phyloP scores from a whole-genome alignment of 2,113 vertebrate species.

The Sylvia atricapilla region DNA sequence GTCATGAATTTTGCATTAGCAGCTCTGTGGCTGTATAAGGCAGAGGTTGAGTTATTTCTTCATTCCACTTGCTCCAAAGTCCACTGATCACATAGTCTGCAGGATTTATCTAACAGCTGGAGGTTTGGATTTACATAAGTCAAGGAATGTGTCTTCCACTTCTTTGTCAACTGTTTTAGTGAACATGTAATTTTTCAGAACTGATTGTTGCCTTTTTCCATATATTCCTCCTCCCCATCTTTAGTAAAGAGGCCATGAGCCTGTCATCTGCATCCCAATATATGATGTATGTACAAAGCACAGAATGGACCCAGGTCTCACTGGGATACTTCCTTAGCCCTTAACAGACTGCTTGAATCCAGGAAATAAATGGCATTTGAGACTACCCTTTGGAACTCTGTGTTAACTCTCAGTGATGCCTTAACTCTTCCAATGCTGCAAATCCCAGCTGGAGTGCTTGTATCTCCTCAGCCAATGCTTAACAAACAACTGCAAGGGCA shows the following conservation, averaged over 20 bases:
- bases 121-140: background rate
- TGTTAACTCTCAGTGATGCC: background rate
- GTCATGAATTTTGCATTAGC: background rate
- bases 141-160: accelerated
- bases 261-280: background rate
- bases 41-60: background rate
- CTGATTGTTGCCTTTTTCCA: background rate
- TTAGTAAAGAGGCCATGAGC: background rate
- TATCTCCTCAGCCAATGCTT: background rate
- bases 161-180: background rate
- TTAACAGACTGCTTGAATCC: background rate
- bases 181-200: background rate
- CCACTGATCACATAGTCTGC: background rate
- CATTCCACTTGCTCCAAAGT: background rate
- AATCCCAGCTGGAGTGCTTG: background rate
- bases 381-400: background rate
- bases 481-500: background rate
- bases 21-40: background rate
- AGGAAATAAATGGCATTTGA: background rate
- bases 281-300: background rate
- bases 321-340: background rate
- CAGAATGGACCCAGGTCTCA: background rate
- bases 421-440: background rate
- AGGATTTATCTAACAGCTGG: background rate
- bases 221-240: background rate